phyloP scores from a whole-genome alignment of 2,797 vertebrate species.

The Argentina silus region DNA sequence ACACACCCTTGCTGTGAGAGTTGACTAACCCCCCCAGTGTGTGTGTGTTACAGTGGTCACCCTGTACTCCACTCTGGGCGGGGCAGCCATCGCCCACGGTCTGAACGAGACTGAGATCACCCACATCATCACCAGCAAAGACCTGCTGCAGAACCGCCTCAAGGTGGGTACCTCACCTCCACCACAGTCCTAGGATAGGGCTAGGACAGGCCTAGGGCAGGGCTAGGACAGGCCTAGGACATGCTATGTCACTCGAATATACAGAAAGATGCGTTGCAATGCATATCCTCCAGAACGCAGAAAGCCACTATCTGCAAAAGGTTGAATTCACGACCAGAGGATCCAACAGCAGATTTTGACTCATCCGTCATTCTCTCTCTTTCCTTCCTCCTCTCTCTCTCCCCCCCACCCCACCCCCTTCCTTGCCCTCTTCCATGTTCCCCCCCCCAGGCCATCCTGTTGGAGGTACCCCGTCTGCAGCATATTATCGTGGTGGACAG shows the following conservation, averaged over 20 bases:
- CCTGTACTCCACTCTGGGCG: conserved; percentile 92
- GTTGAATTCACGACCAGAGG: too few relatives aligned
- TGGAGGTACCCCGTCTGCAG: conserved; percentile 86
- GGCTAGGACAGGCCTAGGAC: background rate
- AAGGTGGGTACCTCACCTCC: conserved; percentile 79
- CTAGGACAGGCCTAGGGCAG: background rate
- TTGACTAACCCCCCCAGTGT: too few relatives aligned
- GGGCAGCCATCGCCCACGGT: conserved; percentile 91
- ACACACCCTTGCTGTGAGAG: too few relatives aligned
- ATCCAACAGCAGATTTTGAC: background rate
- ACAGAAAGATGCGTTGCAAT: too few relatives aligned
- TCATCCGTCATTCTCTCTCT: conserved; percentile 18
- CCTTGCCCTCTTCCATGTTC: background rate
- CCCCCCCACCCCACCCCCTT: background rate
- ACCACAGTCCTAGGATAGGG: background rate
- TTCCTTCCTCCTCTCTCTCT: background rate
- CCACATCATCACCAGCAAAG: conserved; percentile 97
- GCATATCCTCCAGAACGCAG: too few relatives aligned
- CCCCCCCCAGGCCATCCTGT: conserved; percentile 85
- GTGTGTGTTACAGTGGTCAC: conserved; percentile 86
- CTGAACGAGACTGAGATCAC: conserved; percentile 97
- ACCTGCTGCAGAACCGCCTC: conserved; percentile 90
- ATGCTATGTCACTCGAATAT: background rate
- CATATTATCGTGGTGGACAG: conserved; percentile 92
- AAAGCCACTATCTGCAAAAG: too few relatives aligned